Base-by-base conservation (phyloP, 2,888 invertebrate genomes). In the Dryobotodes eremita region DNA sequence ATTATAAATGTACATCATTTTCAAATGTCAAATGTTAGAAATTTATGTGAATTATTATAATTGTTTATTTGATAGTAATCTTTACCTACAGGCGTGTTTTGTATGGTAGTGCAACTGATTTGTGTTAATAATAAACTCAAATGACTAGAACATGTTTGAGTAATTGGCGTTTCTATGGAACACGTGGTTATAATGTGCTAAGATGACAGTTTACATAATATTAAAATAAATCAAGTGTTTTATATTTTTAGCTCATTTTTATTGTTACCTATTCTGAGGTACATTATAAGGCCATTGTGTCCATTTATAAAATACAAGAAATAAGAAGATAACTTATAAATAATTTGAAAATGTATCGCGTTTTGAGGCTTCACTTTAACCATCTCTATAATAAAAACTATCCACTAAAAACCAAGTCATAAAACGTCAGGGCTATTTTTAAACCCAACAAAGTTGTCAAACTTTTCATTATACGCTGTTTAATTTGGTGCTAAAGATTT, bases 401-500 rank as follows among this genome's bases (percentile, higher is more conserved):
- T 17, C n/a, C 6, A 15, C n/a, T 2, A 17, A 59, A 71, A 50
- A n/a, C 10, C 36, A 31, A 20, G 26, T n/a, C 26, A 53, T 36
- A 11, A 55, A 72, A 55, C 11, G 53, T 23, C 17, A 8, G 23
- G 20, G 3, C 1, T 4, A 26, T 66, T 66, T 68, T 66, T 36
- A 31, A 20, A 17, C 17, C 46, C 20, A 65, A 71, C 61, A 74
- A 74, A 74, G 46, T 81, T 62, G 46, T 62, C 26, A 59, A 17
- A 50, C 36, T 85, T 70, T 83, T 82, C 62, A 82, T 72, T 72
- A 65, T 13, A n/a, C 20, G 13, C 23, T 64, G 72, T 80, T 84
- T 85, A 81, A 87, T 87, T 81, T 79, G 84, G 72, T 72, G 77
- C 65, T 69, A 55, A 78, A 86, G 71, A 75, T 83, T 86, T 72